A percentile compares a stretch with the other conserved stretches of the same genome.
These are phyloP conservation scores for Myotis vivesi DNA, from an alignment of 2,797 vertebrate genomes.

Conservation along the genomic window DNA sequence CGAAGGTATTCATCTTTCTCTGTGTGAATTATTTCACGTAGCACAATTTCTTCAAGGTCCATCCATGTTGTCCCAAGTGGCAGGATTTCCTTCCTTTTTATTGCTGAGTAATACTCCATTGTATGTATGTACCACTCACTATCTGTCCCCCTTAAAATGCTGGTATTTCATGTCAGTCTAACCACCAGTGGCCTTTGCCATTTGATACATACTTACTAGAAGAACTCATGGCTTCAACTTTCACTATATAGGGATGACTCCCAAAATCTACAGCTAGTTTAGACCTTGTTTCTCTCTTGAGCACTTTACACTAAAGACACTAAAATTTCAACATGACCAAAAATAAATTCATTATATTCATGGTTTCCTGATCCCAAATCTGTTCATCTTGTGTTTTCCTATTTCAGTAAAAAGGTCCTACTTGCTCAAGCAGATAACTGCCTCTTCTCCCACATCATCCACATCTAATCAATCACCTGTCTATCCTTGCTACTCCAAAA, in stretches of 20 bases:
- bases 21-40: background rate
- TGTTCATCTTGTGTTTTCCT: background rate
- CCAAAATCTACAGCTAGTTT: background rate
- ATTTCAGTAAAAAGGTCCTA: background rate
- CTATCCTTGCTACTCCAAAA: background rate
- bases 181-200: background rate
- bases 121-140: background rate
- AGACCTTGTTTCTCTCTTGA: background rate
- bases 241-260: background rate
- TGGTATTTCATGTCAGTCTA: background rate
- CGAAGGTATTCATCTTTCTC: background rate
- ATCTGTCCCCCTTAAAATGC: background rate
- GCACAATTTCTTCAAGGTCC: background rate
- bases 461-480: background rate
- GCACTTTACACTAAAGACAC: background rate
- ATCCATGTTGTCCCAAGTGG: background rate
- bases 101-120: background rate
- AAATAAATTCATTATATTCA: slow-evolving; percentile 19
- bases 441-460: background rate
- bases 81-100: background rate
- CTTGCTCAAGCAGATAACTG: background rate
- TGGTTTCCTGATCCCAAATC: background rate
- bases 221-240: background rate
- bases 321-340: background rate
- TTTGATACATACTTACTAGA: background rate